These are phyloP conservation scores for Leucophenga varia DNA, from an alignment of 1,140 invertebrate genomes.

Conservation along the genomic window DNA sequence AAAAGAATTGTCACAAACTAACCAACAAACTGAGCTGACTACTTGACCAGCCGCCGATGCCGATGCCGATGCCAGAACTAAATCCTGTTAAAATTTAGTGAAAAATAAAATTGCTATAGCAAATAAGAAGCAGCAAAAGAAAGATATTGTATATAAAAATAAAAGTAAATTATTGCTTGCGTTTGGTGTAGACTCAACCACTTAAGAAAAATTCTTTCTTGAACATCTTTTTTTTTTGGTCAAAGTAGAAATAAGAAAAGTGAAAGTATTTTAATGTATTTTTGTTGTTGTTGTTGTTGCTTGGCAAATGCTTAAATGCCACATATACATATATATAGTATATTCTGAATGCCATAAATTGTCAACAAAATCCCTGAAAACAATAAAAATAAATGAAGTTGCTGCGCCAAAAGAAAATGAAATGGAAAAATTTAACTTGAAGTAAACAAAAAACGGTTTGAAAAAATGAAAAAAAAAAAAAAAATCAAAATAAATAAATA, in stretches of 20 bases:
- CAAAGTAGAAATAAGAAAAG: too few species aligned
- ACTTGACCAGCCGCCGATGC: conserved; percentile 8
- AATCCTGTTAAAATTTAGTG: conserved; percentile 54
- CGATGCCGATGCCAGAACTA: conserved; percentile 23
- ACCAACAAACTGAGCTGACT: conserved; percentile 1
- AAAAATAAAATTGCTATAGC: conserved; percentile 41
- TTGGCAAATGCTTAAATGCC: too few species aligned
- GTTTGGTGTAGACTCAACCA: too few species aligned
- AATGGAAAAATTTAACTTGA: background rate
- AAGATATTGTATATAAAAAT: conserved; percentile 17
- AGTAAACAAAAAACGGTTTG: conserved; percentile 11
- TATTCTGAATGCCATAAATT: conserved; percentile 40
- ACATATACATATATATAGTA: conserved; percentile 25
- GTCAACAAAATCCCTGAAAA: conserved; percentile 42
- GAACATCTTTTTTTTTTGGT: too few species aligned
- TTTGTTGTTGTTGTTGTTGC: too few species aligned
- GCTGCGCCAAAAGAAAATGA: conserved; percentile 10
- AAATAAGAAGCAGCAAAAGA: conserved; percentile 1
- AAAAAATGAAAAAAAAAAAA: too few species aligned
- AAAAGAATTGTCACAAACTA: too few species aligned
- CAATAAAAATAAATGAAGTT: conserved; percentile 51
- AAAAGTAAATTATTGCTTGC: conserved; percentile 46
- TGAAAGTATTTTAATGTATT: too few species aligned
- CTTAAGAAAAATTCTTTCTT: too few species aligned
- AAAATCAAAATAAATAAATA: too few species aligned